Evolutionary conservation across 1,140 invertebrate genomes (phyloP).

Genomic region (Amphibalanus amphitrite): DNA sequence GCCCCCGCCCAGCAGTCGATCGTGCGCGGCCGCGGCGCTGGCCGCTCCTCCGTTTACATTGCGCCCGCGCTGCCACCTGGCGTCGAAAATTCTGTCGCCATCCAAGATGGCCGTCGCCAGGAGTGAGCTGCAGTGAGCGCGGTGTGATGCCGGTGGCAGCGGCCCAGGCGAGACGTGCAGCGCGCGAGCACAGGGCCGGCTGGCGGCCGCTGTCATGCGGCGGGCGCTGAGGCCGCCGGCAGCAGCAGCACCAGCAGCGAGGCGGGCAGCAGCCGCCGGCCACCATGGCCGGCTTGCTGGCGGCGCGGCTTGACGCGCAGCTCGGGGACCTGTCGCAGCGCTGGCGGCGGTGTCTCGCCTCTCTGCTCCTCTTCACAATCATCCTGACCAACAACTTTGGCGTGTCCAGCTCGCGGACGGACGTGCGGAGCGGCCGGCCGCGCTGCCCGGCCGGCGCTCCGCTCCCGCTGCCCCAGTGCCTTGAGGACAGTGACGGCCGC

Average conservation of each 20-base stretch:
- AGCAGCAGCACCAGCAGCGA: neutral
- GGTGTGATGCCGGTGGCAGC: neutral
- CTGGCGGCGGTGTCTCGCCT: slow-evolving; percentile 2
- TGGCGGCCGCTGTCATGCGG: no score
- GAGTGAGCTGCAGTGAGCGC: neutral
- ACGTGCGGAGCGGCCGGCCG: neutral
- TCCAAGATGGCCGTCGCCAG: neutral
- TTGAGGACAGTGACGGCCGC: neutral
- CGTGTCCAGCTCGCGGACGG: neutral
- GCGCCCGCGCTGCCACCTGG: neutral
- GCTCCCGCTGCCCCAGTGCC: neutral
- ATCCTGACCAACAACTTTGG: slow-evolving; percentile 4
- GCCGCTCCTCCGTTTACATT: neutral
- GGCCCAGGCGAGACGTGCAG: no score
- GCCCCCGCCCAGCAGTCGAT: neutral
- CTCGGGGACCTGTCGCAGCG: neutral
- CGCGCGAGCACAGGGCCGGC: no score
- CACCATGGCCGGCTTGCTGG: neutral
- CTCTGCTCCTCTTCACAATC: slow-evolving; percentile 4
- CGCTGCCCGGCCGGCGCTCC: no score
- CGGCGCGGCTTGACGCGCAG: neutral
- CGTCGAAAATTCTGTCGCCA: neutral
- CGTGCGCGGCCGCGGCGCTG: no score
- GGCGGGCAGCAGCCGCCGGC: no score
- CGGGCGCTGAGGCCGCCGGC: neutral